These are phyloP conservation scores for Benitochromis conjunctus DNA, from an alignment of 2,113 vertebrate species.

Conservation along the genomic window DNA sequence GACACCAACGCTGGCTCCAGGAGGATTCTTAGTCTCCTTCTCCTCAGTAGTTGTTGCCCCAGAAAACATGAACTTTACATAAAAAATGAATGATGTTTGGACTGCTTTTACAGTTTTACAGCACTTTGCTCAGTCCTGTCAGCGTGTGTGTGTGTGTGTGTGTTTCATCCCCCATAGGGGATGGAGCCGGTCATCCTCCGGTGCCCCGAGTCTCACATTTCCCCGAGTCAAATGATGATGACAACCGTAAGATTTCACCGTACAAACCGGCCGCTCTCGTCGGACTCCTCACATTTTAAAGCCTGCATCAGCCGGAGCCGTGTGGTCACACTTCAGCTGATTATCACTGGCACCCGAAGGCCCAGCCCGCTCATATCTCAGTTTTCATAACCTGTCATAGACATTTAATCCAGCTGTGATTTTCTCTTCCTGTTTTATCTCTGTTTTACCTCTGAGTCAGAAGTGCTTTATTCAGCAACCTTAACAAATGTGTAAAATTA, in stretches of 20 bases:
- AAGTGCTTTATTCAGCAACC: neutral
- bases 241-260: constrained; percentile 14
- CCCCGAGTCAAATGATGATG: constrained; percentile 20
- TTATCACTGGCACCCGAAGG: neutral
- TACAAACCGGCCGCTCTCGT: neutral
- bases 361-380: neutral
- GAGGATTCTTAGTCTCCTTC: neutral
- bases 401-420: neutral
- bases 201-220: neutral
- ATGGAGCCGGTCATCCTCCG: neutral
- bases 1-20: neutral
- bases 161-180: neutral
- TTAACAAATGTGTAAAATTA: neutral
- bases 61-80: neutral
- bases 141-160: neutral
- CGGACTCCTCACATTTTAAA: neutral
- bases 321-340: neutral
- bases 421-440: neutral
- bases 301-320: neutral
- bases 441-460: neutral
- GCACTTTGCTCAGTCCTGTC: neutral
- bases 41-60: neutral
- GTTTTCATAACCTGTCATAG: neutral
- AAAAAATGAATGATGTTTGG: neutral
- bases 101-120: neutral